Percentiles rank a stretch among this genome's conserved stretches.
phyloP scores from a whole-genome alignment of 1,140 invertebrate species.

The Coptotermes formosanus region DNA sequence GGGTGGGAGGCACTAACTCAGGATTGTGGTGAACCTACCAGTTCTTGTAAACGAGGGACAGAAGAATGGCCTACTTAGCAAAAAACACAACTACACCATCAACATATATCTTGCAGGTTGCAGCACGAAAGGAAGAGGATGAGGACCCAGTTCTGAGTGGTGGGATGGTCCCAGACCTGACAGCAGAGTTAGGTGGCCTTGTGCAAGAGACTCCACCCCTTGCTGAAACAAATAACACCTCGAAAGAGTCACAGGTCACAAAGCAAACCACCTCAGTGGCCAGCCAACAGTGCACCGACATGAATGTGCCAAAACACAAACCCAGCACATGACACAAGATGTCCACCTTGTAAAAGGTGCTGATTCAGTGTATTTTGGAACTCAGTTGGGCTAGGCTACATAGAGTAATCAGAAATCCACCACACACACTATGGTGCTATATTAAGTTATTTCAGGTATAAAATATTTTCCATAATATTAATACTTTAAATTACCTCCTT shows the following conservation, averaged over 20 bases:
- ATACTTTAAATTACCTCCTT: too few species aligned
- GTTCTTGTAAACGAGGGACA: too few species aligned
- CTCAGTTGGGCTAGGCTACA: too few species aligned
- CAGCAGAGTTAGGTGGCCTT: slow-evolving; percentile 32
- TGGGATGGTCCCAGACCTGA: slow-evolving; percentile 35
- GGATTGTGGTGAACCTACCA: too few species aligned
- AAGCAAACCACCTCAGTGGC: background rate
- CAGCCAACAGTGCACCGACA: background rate
- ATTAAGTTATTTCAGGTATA: too few species aligned
- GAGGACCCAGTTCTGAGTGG: slow-evolving; percentile 29
- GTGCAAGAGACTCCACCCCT: background rate
- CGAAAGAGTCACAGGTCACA: slow-evolving; percentile 5
- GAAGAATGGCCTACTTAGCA: too few species aligned
- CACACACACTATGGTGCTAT: too few species aligned
- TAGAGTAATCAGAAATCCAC: too few species aligned
- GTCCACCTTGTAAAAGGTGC: background rate
- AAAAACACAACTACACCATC: too few species aligned
- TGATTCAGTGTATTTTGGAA: too few species aligned
- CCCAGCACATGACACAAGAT: background rate
- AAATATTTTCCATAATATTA: too few species aligned
- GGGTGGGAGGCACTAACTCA: too few species aligned
- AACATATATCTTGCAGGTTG: slow-evolving; percentile 29
- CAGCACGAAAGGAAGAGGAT: slow-evolving; percentile 32
- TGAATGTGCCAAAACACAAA: background rate
- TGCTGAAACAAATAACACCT: background rate